Conservation (phyloP, 2,113 vertebrate genomes). For the Theropithecus gelada region DNA sequence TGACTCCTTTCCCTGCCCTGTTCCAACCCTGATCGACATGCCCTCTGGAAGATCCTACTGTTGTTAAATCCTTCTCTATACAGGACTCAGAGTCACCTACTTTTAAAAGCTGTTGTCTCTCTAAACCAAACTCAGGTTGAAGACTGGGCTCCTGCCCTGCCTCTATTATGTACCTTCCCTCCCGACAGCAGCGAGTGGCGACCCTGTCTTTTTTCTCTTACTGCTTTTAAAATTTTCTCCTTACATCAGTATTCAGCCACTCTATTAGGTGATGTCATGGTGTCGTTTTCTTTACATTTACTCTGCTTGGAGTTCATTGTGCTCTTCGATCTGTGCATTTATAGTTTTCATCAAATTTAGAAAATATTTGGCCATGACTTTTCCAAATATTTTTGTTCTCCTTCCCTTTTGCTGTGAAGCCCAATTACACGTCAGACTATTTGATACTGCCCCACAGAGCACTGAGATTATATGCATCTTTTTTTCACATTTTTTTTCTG, state of each 20-base stretch:
- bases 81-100: neutral
- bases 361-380: neutral
- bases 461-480: neutral
- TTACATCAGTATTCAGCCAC: neutral
- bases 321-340: neutral
- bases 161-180: too few relatives aligned
- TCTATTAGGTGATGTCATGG: neutral
- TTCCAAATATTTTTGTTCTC: neutral
- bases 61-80: neutral
- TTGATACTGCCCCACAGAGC: neutral
- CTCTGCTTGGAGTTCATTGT: neutral
- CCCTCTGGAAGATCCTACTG: neutral
- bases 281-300: neutral
- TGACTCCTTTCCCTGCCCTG: too few relatives aligned
- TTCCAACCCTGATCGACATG: too few relatives aligned
- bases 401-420: neutral
- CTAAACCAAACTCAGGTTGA: neutral
- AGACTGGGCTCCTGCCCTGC: neutral
- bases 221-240: neutral
- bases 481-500: neutral
- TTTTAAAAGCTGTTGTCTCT: neutral
- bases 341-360: neutral
- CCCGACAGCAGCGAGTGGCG: fast-evolving
- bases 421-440: neutral
- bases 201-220: neutral